Evolutionary conservation across 1,140 invertebrate genomes (phyloP).

Genomic region (Gryon sp.): DNA sequence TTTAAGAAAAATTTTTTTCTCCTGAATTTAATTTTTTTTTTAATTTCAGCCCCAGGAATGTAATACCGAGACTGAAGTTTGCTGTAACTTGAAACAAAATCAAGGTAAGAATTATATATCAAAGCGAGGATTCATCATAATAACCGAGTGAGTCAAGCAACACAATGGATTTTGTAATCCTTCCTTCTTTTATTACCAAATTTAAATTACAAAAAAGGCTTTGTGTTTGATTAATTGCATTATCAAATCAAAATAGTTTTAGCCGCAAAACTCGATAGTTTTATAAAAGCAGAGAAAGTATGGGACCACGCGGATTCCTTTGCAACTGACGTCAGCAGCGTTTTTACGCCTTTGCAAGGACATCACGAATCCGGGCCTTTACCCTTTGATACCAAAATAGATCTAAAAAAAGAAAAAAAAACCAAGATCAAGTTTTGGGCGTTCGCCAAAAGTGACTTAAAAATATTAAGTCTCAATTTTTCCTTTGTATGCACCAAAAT

Average conservation of each 20-base stretch:
- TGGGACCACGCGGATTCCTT: slow-evolving; percentile 33
- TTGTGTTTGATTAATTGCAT: slow-evolving; percentile 28
- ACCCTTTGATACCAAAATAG: slow-evolving; percentile 54
- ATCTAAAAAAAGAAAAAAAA: slow-evolving; percentile 15
- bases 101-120: slow-evolving; percentile 23
- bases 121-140: not conserved
- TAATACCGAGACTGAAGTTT: slow-evolving; percentile 67
- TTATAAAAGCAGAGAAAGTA: slow-evolving; percentile 51
- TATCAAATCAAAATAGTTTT: slow-evolving; percentile 26
- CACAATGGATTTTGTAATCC: too few species aligned
- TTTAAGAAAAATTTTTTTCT: not conserved
- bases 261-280: slow-evolving; percentile 32
- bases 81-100: slow-evolving; percentile 66
- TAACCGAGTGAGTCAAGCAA: too few species aligned
- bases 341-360: slow-evolving; percentile 62
- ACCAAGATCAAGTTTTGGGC: slow-evolving; percentile 6
- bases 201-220: too few species aligned
- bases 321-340: slow-evolving; percentile 58
- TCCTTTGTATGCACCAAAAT: too few species aligned
- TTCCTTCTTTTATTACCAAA: too few species aligned
- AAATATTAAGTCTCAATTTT: too few species aligned
- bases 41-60: slow-evolving; percentile 70
- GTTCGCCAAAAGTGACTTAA: too few species aligned
- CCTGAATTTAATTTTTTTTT: slow-evolving; percentile 4
- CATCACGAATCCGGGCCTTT: slow-evolving; percentile 61